phyloP scores from a whole-genome alignment of 2,113 vertebrate genomes.

The Elgaria multicarinata region DNA sequence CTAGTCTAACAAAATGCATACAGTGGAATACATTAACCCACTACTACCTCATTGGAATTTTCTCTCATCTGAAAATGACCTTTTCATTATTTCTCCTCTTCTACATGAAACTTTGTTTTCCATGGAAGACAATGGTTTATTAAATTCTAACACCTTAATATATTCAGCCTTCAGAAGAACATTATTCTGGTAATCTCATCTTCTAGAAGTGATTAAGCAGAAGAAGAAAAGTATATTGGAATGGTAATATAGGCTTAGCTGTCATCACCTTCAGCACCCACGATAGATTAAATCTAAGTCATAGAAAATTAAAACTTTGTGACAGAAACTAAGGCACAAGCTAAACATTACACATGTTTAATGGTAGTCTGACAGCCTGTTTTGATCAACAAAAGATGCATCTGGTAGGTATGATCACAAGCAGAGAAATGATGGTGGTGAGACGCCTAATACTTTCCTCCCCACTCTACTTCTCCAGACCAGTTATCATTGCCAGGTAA shows the following conservation, averaged over 20 bases:
- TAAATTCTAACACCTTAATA: conserved; percentile 22
- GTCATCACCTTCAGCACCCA: neutral
- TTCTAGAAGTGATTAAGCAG: conserved; percentile 14
- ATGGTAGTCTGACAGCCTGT: neutral
- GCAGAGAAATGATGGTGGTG: neutral
- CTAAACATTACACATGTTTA: neutral
- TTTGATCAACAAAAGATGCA: neutral
- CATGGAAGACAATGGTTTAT: conserved; percentile 8
- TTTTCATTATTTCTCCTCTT: conserved; percentile 1
- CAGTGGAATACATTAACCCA: neutral
- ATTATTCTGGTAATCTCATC: conserved; percentile 7
- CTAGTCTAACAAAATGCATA: neutral
- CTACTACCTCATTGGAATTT: neutral
- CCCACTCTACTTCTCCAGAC: neutral
- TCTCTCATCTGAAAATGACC: neutral
- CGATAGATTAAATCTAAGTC: conserved; percentile 15
- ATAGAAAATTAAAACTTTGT: conserved; percentile 2
- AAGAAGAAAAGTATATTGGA: neutral
- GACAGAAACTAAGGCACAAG: neutral
- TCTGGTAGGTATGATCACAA: neutral
- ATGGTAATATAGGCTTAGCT: conserved; percentile 8
- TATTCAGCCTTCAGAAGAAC: conserved; percentile 2
- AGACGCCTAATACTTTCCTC: neutral
- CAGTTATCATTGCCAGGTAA: neutral
- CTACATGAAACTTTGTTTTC: neutral